These are phyloP conservation scores for Ericerus pela DNA, from an alignment of 1,140 invertebrate species.

Conservation along the genomic window DNA sequence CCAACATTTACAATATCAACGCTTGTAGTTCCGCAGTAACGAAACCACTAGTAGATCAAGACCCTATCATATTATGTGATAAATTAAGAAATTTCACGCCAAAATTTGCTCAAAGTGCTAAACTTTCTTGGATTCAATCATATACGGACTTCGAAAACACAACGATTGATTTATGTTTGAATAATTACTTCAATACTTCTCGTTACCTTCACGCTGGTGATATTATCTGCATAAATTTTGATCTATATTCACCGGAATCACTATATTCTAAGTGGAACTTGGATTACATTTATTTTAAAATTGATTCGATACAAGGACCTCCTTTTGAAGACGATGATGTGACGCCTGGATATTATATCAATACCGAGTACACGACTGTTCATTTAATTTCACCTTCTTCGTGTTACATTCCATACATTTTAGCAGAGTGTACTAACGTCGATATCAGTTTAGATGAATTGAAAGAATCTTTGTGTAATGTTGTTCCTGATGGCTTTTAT, in stretches of 20 bases:
- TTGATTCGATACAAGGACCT: background rate
- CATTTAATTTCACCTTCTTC: background rate
- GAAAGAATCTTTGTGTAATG: background rate
- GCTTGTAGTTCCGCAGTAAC: background rate
- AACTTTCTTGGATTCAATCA: background rate
- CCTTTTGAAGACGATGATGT: background rate
- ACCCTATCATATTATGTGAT: background rate
- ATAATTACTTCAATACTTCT: background rate
- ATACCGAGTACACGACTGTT: background rate
- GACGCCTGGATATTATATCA: background rate
- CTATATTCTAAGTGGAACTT: background rate
- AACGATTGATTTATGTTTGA: background rate
- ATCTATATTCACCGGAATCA: background rate
- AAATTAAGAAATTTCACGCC: background rate
- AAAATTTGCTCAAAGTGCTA: background rate
- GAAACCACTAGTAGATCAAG: background rate
- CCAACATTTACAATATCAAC: background rate
- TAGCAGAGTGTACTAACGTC: background rate
- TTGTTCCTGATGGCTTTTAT: background rate
- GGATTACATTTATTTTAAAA: background rate
- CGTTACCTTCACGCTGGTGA: background rate
- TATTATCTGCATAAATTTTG: background rate
- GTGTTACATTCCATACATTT: background rate
- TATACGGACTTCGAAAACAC: background rate
- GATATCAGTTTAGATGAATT: background rate